Evolutionary conservation across 2,797 vertebrate species (phyloP), one percentile per base, ranked within the genome.

Genomic region (Anableps anableps): DNA sequence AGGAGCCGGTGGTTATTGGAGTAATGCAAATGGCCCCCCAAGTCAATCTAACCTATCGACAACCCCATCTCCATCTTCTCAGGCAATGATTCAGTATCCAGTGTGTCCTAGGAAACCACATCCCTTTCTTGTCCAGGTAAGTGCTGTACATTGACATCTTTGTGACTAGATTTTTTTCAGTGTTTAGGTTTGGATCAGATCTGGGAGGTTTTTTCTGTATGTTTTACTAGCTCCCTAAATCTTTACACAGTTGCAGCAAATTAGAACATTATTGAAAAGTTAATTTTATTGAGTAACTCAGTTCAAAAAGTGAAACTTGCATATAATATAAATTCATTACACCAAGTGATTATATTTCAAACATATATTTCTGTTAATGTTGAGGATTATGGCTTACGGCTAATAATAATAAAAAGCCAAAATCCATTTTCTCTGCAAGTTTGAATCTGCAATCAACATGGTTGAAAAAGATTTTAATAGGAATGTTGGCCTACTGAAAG

Each of bases 31-130:
- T 89, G 93, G 92, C 93, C 89, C 93, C 85, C 82, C 93, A 90
- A 92, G 94, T 95, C 95, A 95, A 91, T 96, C 95, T 95, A 96
- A 95, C 94, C 88, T 95, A 91, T 95, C 95, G 92, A 95, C 95
- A 95, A 96, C 90, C 93, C 95, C 68, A 72, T 72, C 95, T 96
- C 95, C 93, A 94, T 95, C 94, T 94, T 95, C 95, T 94, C 95
- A 96, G 95, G 95, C 94, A 88, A 96, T 96, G 94, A 95, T 96
- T 94, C 96, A 96, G 95, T 96, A 96, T 94, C 96, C 96, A 0
- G 90, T 96, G 92, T 95, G 96, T 93, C 95, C 96, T 80, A 93
- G 94, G 84, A 94, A 95, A 87, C 90, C 92, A 19, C 93, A 94
- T 80, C 84, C 93, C 47, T 96, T 95, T 89, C 83, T 95, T 43